These are phyloP conservation scores for Drosophila tripunctata DNA, from an alignment of 2,888 invertebrate genomes.

Conservation along the genomic window DNA sequence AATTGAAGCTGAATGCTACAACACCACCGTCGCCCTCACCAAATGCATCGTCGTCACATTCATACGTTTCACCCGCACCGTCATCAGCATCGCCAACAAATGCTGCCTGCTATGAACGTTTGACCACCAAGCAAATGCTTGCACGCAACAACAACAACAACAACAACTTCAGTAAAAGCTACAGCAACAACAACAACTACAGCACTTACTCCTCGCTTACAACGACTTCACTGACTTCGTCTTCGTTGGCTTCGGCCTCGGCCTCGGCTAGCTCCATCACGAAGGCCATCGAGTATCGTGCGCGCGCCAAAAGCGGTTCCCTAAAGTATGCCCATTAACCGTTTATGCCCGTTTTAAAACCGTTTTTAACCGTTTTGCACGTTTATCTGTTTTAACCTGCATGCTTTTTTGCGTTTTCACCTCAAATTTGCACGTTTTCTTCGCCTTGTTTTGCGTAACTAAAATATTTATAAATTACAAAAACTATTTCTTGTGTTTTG, in stretches of 20 bases:
- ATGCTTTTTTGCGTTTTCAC: conserved; percentile 30
- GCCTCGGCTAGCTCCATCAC: conserved; percentile 57
- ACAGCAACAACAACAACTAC: conserved; percentile 50
- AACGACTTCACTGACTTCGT: conserved; percentile 64
- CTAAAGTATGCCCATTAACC: conserved; percentile 82
- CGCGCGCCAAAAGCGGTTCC: conserved; percentile 82
- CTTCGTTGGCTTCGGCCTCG: conserved; percentile 52
- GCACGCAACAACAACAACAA: conserved; percentile 47
- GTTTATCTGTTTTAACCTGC: conserved; percentile 22
- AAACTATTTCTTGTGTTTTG: too few relatives aligned
- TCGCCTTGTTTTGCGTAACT: neutral
- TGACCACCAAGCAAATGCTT: conserved; percentile 78
- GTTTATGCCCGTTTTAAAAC: too few relatives aligned
- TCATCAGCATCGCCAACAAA: conserved; percentile 50
- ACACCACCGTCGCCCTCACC: conserved; percentile 18
- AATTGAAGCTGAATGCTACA: conserved; percentile 1
- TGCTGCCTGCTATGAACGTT: conserved; percentile 51
- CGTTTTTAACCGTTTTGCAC: conserved; percentile 11
- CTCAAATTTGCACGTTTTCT: conserved; percentile 31
- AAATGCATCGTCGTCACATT: conserved; percentile 60
- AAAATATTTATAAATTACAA: too few relatives aligned
- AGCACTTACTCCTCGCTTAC: conserved; percentile 72
- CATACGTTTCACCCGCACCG: conserved; percentile 68
- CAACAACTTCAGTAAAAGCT: conserved; percentile 6
- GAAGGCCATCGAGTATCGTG: conserved; percentile 73